phyloP scores from a whole-genome alignment of 1,140 invertebrate species.

The Zelostemma sp. region DNA sequence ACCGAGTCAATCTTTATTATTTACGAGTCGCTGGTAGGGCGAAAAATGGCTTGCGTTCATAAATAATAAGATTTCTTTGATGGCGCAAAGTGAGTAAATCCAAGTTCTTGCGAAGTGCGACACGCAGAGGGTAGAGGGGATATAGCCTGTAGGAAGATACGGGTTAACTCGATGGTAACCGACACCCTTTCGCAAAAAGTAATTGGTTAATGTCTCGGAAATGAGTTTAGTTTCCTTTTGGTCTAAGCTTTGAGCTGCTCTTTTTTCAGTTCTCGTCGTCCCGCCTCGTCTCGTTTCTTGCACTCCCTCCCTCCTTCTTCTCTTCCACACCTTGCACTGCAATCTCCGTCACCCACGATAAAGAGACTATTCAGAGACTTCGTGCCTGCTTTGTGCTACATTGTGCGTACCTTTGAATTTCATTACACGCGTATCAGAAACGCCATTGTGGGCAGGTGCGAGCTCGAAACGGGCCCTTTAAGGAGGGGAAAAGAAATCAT shows the following conservation, averaged over 20 bases:
- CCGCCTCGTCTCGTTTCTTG: conserved; percentile 5
- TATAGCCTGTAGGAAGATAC: conserved; percentile 21
- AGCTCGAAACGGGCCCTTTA: conserved; percentile 3
- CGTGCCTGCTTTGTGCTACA: conserved; percentile 42
- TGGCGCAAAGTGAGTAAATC: conserved; percentile 31
- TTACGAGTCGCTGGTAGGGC: not conserved
- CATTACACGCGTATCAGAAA: conserved; percentile 56
- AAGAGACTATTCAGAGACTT: not conserved
- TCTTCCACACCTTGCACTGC: not conserved
- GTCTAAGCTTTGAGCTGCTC: conserved; percentile 48
- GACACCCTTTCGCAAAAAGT: conserved; percentile 68
- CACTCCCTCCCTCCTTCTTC: conserved; percentile 9
- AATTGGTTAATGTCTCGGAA: conserved; percentile 70
- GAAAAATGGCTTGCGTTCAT: not conserved
- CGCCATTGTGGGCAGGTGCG: conserved; percentile 34
- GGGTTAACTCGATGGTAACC: conserved; percentile 59
- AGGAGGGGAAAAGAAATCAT: conserved; percentile 11
- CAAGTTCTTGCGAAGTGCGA: conserved; percentile 16
- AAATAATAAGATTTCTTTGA: not conserved
- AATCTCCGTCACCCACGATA: conserved; percentile 5
- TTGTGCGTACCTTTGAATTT: conserved; percentile 48
- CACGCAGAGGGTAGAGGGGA: conserved; percentile 22
- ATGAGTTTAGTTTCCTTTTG: conserved; percentile 69
- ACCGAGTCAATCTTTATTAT: not conserved
- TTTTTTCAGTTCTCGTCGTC: conserved; percentile 45